Base-by-base conservation (phyloP, 2,888 invertebrate genomes). In the Liposcelis brunnea region DNA sequence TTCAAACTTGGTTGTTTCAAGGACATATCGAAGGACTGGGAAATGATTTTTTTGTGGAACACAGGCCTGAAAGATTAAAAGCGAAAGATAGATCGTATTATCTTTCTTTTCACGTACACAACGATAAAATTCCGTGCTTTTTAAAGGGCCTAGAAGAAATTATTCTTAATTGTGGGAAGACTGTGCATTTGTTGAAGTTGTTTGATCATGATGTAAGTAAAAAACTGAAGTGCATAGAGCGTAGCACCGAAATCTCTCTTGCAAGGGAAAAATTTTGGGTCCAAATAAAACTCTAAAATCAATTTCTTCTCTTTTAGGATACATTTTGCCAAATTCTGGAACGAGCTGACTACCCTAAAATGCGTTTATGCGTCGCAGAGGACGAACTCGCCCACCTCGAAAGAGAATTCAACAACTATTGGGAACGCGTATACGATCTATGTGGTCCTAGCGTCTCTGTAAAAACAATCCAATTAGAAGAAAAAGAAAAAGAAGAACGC, bases 201-300 rank as follows among this genome's bases (percentile, higher is more conserved):
- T 40, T 40, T 19, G 11, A 40, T 21, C 40, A 14, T 18, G 40
- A 40, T 3, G 40, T 40, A 40, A 14, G 35, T 6, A 35, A 6
- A 15, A 6, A 35, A 16, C 32, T 32, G n/a, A 11, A n/a, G 10
- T n/a, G 10, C 32, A 11, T 32, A 10, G 10, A 32, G 10, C n/a
- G 10, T 32, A 11, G 32, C 10, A 32, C 10, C 10, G 32, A 32
- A n/a, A 11, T n/a, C n/a, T 32, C 10, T n/a, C n/a, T 10, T n/a
- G 10, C 32, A 32, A n/a, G n/a, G 32, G 10, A 32, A n/a, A 10
- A n/a, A n/a, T 32, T 32, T 32, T 32, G 10, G n/a, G 32, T 32
- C n/a, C 32, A 10, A n/a, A 32, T 10, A 32, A 32, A n/a, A n/a
- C n/a, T 7, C 5, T 35, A 7, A 35, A 35, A 6, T 16, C 10